Conservation (phyloP, 2,888 invertebrate genomes). For the Nebria brevicollis region DNA sequence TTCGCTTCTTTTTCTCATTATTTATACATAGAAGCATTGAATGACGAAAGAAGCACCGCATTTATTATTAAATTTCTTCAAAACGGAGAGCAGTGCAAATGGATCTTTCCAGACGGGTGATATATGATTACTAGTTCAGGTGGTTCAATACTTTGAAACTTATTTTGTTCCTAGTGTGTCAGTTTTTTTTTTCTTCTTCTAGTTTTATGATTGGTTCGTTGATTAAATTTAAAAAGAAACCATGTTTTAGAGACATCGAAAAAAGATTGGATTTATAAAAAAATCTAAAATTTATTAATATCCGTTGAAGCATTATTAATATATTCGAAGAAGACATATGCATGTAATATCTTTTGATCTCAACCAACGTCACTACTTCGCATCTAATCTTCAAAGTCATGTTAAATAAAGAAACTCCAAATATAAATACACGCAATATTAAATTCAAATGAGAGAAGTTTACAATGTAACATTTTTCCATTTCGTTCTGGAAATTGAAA, state of each 20-base stretch:
- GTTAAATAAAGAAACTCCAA: background rate
- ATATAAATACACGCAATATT: background rate
- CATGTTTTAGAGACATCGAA: too few relatives aligned
- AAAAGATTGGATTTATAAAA: too few relatives aligned
- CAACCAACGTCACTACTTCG: too few relatives aligned
- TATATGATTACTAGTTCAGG: background rate
- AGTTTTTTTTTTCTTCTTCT: background rate
- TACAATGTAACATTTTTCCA: background rate
- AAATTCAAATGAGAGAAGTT: background rate
- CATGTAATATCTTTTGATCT: too few relatives aligned
- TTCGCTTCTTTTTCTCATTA: background rate
- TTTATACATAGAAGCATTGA: background rate
- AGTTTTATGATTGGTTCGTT: background rate
- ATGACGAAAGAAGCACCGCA: background rate
- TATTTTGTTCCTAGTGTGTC: background rate
- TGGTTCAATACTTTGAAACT: background rate
- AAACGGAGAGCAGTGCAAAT: background rate
- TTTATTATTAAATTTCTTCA: slow-evolving; percentile 1
- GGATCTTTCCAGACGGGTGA: background rate
- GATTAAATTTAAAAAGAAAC: too few relatives aligned
- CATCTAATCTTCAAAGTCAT: too few relatives aligned
- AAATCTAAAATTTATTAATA: too few relatives aligned
- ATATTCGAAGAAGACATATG: too few relatives aligned
- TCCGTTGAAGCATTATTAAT: too few relatives aligned
- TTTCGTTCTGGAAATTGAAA: slow-evolving; percentile 2